Evolutionary conservation across 2,888 invertebrate genomes (phyloP), one percentile per base, ranked within the genome.

Genomic region (Drosophila anceps): DNA sequence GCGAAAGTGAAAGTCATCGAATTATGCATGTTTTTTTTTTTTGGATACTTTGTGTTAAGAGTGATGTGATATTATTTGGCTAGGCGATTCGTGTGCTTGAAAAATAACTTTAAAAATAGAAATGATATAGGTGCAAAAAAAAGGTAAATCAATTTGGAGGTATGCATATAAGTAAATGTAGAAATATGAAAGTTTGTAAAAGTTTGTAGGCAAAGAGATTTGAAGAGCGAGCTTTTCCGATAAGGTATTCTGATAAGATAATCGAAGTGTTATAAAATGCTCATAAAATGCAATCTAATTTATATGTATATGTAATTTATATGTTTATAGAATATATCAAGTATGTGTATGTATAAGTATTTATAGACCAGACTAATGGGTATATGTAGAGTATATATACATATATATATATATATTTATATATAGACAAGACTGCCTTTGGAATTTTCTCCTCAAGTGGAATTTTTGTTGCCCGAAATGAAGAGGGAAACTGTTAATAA

Each of bases 1-100:
- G 31, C 54, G 10, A 76, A 79, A 79, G 81, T 81, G 79, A 79
- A 79, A 79, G 79, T 79, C 71, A 78, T 78, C 66, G 55, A 73
- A 73, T 70, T 73, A 77, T 66, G 70, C 70, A 66, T 63, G 41
- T 18, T 43, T 27, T 31, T 57, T 24, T 24, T 24, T 24, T 24
- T 24, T 39, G 13, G 41, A 51, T 58, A 54, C 24, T 48, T 27
- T n/a, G 31, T n/a, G 35, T 41, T 13, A 4, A 24, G 44, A 46
- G 13, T 46, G 37, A 39, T 53, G 41, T 33, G 39, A 63, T 20
- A 44, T 31, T 59, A 57, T 59, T 37, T 27, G 2, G 55, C 46
- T 59, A 46, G 57, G 53, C 20, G 13, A 24, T 43, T 43, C 12
- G 24, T 13, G 15, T 9, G 46, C 48, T 29, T 29, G n/a, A 44